Conservation (phyloP, 2,797 vertebrate genomes). For the Fistularia commersonii region DNA sequence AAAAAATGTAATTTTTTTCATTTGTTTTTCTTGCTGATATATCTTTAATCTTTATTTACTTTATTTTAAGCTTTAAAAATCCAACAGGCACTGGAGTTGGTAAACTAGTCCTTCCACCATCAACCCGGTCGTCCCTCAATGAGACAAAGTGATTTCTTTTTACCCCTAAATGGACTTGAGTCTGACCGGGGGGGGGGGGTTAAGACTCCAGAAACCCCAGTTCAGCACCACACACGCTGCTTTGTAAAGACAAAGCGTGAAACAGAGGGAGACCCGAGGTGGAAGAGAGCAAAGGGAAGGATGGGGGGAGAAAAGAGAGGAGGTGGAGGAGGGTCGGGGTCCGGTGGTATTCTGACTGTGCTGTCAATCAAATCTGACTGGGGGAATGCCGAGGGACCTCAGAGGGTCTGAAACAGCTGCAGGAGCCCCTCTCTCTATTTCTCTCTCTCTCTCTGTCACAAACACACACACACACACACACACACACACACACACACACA, state of each 20-base stretch:
- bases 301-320: conserved; percentile 30
- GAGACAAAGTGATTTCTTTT: conserved; percentile 35
- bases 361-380: conserved; percentile 67
- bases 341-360: conserved; percentile 42
- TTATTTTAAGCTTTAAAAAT: no score
- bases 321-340: conserved; percentile 42
- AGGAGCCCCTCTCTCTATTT: conserved; percentile 46
- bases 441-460: no score
- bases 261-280: conserved; percentile 64
- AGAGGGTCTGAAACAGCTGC: conserved; percentile 66
- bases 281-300: conserved; percentile 45
- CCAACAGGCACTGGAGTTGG: background rate
- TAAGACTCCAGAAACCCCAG: conserved; percentile 57
- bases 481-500: conserved; percentile 27
- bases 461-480: no score
- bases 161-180: conserved; percentile 39
- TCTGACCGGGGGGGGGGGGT: conserved; percentile 46
- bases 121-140: conserved; percentile 12
- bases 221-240: conserved; percentile 65
- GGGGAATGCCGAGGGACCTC: conserved; percentile 47
- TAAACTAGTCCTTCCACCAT: background rate
- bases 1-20: no score
- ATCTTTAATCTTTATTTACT: no score
- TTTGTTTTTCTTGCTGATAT: no score
- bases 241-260: conserved; percentile 66